Percentiles rank a stretch among this genome's conserved stretches.
These are phyloP conservation scores for Prosopocoilus inquinatus DNA, from an alignment of 2,888 invertebrate species.

Conservation along the genomic window DNA sequence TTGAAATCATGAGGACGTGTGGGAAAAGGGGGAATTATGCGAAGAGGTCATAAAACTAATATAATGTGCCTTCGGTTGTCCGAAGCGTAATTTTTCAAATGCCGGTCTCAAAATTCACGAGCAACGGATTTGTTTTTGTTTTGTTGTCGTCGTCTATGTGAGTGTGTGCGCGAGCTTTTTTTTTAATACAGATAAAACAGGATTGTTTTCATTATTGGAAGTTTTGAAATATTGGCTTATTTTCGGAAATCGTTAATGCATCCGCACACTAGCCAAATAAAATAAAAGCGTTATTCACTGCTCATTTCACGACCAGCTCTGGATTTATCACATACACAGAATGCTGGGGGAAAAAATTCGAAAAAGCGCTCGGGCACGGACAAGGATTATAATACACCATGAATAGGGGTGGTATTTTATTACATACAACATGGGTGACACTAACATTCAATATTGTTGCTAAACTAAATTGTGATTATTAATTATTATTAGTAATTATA, in stretches of 20 bases:
- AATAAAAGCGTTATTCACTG: background rate
- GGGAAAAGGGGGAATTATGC: constrained; percentile 20
- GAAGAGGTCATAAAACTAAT: constrained; percentile 27
- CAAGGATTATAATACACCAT: too few species aligned
- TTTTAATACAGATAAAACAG: constrained; percentile 17
- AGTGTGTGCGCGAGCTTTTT: constrained; percentile 18
- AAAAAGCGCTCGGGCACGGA: too few species aligned
- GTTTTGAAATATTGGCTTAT: constrained; percentile 28
- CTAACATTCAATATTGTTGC: too few species aligned
- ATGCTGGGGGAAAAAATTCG: too few species aligned
- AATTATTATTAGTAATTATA: too few species aligned
- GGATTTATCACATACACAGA: background rate
- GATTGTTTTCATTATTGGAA: constrained; percentile 27
- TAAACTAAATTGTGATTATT: too few species aligned
- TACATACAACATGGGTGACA: too few species aligned
- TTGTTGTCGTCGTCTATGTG: constrained; percentile 7
- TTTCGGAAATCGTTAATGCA: constrained; percentile 29
- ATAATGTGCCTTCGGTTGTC: constrained; percentile 26
- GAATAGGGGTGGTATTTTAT: too few species aligned
- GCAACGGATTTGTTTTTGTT: background rate
- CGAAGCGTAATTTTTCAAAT: constrained; percentile 19
- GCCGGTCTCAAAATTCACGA: constrained; percentile 1
- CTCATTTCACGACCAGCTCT: background rate
- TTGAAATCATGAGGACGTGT: constrained; percentile 11
- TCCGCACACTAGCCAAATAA: constrained; percentile 11